Percentiles rank a stretch among this genome's conserved stretches.
These are phyloP conservation scores for Otus sunia DNA, from an alignment of 2,113 vertebrate genomes.

Conservation along the genomic window DNA sequence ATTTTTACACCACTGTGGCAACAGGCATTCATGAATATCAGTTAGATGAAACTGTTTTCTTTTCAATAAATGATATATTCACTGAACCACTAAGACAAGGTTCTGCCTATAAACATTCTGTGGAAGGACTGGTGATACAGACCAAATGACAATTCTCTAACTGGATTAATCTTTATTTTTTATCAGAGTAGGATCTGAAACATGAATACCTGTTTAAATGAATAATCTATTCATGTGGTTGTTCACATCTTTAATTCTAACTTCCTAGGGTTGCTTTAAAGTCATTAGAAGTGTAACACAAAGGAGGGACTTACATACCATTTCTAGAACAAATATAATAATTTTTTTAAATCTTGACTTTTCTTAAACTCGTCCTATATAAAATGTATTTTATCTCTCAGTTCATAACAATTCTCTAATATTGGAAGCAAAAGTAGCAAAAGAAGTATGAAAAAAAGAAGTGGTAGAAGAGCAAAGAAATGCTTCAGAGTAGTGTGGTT, in stretches of 20 bases:
- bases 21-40: neutral
- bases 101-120: neutral
- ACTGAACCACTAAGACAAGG: neutral
- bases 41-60: neutral
- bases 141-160: neutral
- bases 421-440: neutral
- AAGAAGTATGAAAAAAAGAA: neutral
- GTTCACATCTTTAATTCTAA: neutral
- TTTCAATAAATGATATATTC: neutral
- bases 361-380: neutral
- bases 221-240: neutral
- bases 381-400: neutral
- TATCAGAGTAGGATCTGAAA: neutral
- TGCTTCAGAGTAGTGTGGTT: neutral
- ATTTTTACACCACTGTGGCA: neutral
- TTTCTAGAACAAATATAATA: neutral
- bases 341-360: conserved; percentile 30
- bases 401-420: neutral
- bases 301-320: neutral
- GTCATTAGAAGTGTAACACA: conserved; percentile 33
- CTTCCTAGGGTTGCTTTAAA: neutral
- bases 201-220: neutral
- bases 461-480: neutral
- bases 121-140: neutral
- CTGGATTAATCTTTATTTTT: neutral